phyloP scores from a whole-genome alignment of 2,888 invertebrate species.

The Spisula subtruncata region DNA sequence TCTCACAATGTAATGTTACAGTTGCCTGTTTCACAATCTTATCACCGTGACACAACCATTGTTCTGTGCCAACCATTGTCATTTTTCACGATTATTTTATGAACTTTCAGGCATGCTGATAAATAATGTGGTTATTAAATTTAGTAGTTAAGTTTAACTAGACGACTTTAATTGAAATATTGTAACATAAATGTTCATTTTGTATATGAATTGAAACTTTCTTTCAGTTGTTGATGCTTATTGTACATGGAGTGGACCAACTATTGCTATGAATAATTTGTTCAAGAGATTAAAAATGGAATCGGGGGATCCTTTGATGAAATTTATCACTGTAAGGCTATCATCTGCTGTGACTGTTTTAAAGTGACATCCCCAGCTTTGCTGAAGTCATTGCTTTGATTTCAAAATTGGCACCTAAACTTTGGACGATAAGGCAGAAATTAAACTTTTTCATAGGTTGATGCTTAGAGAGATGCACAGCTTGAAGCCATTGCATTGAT shows the following conservation, averaged over 20 bases:
- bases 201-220: background rate
- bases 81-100: no score
- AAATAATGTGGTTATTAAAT: no score
- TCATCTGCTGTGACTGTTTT: constrained; percentile 21
- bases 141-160: no score
- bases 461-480: background rate
- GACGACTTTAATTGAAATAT: background rate
- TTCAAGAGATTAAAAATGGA: constrained; percentile 96
- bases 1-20: background rate
- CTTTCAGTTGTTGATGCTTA: constrained; percentile 95
- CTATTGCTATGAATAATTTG: constrained; percentile 94
- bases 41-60: background rate
- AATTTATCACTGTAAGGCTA: constrained; percentile 92
- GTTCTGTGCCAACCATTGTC: background rate
- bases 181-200: no score
- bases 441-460: no score
- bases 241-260: constrained; percentile 97
- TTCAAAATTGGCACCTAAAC: no score
- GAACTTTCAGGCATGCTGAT: no score
- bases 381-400: no score
- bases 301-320: constrained; percentile 94
- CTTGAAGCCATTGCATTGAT: background rate
- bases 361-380: no score
- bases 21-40: background rate
- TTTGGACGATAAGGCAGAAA: no score